Conservation (phyloP, 2,888 invertebrate genomes). For the Mycogona germanica region DNA sequence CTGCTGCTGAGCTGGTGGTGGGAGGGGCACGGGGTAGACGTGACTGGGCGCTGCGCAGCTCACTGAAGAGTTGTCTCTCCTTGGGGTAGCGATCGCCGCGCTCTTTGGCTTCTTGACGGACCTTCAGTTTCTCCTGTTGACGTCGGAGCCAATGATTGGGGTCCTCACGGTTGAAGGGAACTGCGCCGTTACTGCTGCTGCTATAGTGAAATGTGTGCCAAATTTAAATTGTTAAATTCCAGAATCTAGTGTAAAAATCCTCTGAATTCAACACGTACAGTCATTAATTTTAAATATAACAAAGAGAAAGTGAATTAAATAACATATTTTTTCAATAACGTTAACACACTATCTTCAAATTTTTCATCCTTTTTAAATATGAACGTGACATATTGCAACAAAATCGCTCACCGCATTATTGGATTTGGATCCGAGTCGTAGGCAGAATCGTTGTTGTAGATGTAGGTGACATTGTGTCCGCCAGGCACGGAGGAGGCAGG, state of each 20-base stretch:
- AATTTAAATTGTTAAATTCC: neutral
- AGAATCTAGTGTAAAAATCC: too few relatives aligned
- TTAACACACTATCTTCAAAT: too few relatives aligned
- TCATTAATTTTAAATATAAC: too few relatives aligned
- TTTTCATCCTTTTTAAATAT: too few relatives aligned
- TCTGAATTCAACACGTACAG: too few relatives aligned
- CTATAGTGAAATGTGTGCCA: too few relatives aligned
- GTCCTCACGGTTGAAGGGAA: slow-evolving; percentile 6
- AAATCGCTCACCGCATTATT: slow-evolving; percentile 2
- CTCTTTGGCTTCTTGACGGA: slow-evolving; percentile 58
- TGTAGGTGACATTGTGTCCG: neutral
- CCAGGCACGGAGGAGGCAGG: neutral
- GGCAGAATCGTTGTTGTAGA: slow-evolving; percentile 12
- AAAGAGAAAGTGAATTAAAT: too few relatives aligned
- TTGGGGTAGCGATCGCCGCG: slow-evolving; percentile 57
- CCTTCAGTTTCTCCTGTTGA: slow-evolving; percentile 67
- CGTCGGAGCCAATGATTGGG: slow-evolving; percentile 58
- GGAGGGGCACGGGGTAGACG: slow-evolving; percentile 25
- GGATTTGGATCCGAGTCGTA: slow-evolving; percentile 14
- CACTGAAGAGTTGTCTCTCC: slow-evolving; percentile 49
- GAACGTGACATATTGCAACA: too few relatives aligned
- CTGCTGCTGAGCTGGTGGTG: too few relatives aligned
- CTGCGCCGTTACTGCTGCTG: too few relatives aligned
- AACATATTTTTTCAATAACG: too few relatives aligned
- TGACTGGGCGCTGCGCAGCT: slow-evolving; percentile 43